Percentiles rank a stretch among this genome's conserved stretches.
Conservation (phyloP, 2,797 vertebrate species). For the Liparis tanakae region DNA sequence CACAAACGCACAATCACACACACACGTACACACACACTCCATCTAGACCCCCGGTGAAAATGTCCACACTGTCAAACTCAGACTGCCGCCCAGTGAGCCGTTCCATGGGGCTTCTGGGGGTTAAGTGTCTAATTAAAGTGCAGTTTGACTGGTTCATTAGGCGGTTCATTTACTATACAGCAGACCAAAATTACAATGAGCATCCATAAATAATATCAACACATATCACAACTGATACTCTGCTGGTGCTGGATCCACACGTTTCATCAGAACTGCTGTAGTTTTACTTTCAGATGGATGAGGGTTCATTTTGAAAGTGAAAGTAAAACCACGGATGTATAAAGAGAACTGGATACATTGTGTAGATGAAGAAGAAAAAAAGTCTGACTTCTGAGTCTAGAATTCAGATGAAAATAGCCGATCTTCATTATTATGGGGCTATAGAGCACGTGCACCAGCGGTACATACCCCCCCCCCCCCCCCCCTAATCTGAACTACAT, state of each 20-base stretch:
- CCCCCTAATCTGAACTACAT: no score
- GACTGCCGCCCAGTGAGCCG: slow-evolving; percentile 24
- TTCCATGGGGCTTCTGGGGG: slow-evolving; percentile 41
- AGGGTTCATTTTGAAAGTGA: background rate
- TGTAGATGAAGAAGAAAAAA: background rate
- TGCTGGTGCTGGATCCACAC: background rate
- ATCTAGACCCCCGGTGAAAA: background rate
- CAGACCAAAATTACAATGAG: slow-evolving; percentile 10
- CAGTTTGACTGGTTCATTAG: slow-evolving; percentile 55
- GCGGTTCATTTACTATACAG: slow-evolving; percentile 37
- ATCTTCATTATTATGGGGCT: background rate
- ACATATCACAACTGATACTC: slow-evolving; percentile 5
- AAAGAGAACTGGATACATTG: background rate
- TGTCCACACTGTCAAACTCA: slow-evolving; percentile 14
- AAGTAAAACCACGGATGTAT: background rate
- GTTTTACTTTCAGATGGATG: background rate
- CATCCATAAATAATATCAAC: slow-evolving; percentile 17
- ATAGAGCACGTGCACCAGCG: background rate
- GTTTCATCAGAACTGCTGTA: background rate
- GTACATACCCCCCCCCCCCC: background rate
- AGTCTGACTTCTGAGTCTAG: no score
- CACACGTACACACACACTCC: background rate
- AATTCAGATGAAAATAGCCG: background rate
- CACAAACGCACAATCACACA: slow-evolving; percentile 4
- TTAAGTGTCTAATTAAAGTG: slow-evolving; percentile 63